phyloP scores from a whole-genome alignment of 23 tunicate genomes.

The Phallusia fumigata region DNA sequence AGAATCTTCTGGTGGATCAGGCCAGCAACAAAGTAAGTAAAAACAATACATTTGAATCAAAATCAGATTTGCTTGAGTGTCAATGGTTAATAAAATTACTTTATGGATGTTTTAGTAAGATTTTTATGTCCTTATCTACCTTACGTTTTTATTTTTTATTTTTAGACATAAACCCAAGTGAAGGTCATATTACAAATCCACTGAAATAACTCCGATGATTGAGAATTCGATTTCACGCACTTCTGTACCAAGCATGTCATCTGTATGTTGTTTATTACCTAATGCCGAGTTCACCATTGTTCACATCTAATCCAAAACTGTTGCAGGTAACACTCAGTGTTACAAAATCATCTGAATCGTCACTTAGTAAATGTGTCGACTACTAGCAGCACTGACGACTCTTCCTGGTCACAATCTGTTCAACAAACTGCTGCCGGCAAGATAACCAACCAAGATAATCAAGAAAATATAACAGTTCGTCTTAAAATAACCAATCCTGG shows the following conservation, averaged over 20 bases:
- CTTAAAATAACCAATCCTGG: too few relatives aligned
- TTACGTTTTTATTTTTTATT: background rate
- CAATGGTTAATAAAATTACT: too few relatives aligned
- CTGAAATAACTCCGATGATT: background rate
- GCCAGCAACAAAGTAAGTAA: constrained; percentile 21
- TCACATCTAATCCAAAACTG: too few relatives aligned
- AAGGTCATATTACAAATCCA: constrained; percentile 19
- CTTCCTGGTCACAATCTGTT: constrained; percentile 32
- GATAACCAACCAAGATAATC: background rate
- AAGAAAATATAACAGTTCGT: constrained; percentile 7
- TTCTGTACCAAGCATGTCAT: constrained; percentile 4
- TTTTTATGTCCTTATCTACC: too few relatives aligned
- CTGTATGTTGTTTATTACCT: too few relatives aligned
- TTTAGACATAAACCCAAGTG: constrained; percentile 15
- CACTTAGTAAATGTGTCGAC: constrained; percentile 18
- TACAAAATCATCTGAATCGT: constrained; percentile 51
- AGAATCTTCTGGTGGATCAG: constrained; percentile 24
- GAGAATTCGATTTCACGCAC: constrained; percentile 1
- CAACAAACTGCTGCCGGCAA: constrained; percentile 23
- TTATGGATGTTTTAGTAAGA: too few relatives aligned
- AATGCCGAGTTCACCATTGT: too few relatives aligned
- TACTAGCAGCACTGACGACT: constrained; percentile 29
- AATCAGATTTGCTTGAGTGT: too few relatives aligned
- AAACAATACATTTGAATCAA: background rate
- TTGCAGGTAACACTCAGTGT: constrained; percentile 27